Conservation (phyloP, 2,113 vertebrate species). For the Hypanus sabinus region DNA sequence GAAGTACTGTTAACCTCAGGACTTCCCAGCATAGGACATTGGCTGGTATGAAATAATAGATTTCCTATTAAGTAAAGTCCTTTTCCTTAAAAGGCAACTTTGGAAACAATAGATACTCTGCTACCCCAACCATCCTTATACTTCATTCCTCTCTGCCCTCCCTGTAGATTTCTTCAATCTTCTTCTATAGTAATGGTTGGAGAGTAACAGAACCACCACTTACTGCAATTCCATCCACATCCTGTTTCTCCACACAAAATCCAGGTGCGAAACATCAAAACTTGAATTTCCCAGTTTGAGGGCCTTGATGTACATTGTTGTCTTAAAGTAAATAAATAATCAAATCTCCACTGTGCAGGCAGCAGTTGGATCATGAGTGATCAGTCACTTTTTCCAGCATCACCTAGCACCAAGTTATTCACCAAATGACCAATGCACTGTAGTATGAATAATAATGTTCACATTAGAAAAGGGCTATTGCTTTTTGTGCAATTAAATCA, state of each 20-base stretch:
- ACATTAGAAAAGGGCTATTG: conserved; percentile 12
- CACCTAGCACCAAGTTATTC: not conserved
- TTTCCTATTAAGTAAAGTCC: not conserved
- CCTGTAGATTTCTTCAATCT: not conserved
- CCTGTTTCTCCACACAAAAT: not conserved
- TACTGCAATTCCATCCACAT: too few relatives aligned
- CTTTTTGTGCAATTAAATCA: not conserved
- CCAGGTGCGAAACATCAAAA: not conserved
- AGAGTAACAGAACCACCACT: not conserved
- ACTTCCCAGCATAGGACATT: not conserved
- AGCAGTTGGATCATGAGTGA: not conserved
- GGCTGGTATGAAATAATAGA: not conserved
- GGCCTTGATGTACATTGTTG: not conserved
- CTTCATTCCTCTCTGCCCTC: too few relatives aligned
- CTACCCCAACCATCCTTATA: too few relatives aligned
- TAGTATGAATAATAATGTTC: not conserved
- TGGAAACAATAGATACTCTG: not conserved
- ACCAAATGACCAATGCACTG: not conserved
- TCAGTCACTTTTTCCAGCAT: not conserved
- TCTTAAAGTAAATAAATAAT: not conserved
- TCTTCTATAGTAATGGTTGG: not conserved
- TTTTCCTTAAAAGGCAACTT: not conserved
- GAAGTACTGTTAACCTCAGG: too few relatives aligned
- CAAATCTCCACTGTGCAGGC: not conserved
- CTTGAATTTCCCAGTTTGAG: not conserved